Evolutionary conservation across 2,888 invertebrate species (phyloP), one percentile per base, ranked within the genome.

Genomic region (Leptinotarsa peninsularis): DNA sequence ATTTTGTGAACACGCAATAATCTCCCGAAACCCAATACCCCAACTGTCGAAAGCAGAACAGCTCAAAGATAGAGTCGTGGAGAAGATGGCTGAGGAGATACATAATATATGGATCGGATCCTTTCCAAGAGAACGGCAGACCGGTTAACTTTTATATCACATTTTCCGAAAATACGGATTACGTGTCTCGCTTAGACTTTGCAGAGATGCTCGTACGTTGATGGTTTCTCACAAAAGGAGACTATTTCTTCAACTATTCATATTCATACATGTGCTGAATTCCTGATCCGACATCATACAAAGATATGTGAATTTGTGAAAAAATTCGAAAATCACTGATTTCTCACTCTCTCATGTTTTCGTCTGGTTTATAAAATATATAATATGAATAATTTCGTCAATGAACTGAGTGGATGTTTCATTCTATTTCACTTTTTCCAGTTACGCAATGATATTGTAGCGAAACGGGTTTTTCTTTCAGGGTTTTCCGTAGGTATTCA

Each of bases 211-310:
- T 68, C 76, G 76, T 72, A 68, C 73, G 75, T 7, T 71, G 74
- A 78, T 71, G 75, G 75, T 76, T 66, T 74, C 74, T 60, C 77
- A 77, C 80, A 79, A 79, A 80, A 78, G 80, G 76, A 78, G 78
- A 78, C 72, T 78, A 75, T 79, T 79, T 73, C 78, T 76, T 76
- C 78, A 81, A 80, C 81, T 77, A 81, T 80, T 81, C 81, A 81
- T 81, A 80, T 80, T 58, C 23, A 27, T 66, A 76, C 80, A 81
- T 76, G 80, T 72, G 72, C 71, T 67, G 80, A 80, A 81, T 81
- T 75, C 74, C 73, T 80, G 80, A 81, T 78, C 67, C 33, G 49
- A 70, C 67, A 67, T 63, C 67, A 67, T 63, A 76, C 56, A 73
- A 67, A 66, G 58, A 58, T 33, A 33, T 23, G 58, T 21, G 27